Base-by-base conservation (phyloP, 64 coral and sea anemone species). In the Dendrophyllia cribrosa region DNA sequence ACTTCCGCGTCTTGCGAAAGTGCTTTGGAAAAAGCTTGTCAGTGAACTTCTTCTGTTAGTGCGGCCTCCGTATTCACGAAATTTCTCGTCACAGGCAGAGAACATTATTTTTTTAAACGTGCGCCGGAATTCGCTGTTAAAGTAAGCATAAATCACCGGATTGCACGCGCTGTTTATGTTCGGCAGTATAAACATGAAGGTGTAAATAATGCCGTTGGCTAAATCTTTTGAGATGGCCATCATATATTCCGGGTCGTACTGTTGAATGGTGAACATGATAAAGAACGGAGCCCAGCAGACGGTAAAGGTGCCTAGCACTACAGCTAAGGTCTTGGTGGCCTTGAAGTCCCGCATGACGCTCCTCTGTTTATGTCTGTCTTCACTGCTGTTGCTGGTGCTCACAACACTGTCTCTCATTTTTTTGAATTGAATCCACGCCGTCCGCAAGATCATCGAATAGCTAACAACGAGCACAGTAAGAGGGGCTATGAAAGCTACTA, bases 91-190 rank as follows among this genome's bases (percentile, higher is more conserved):
- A 17, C 93, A 95, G 47, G 75, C 48, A 12, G 23, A 79, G 4
- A 90, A 56, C 53, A 97, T 56, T 61, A 97, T 88, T 88, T 83
- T 97, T 58, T 75, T 70, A 70, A 97, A 97, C 83, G 92, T 82
- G 2, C 92, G 87, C 24, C 95, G 71, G 70, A 87, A 97, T n/a
- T 97, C 95, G 12, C 69, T 74, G 76, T 97, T 97, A 19, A 97
- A 97, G 85, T 94, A 87, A n/a, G 95, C 95, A 51, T 97, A 97
- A 79, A 97, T 97, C 14, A 97, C 62, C 3, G 95, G 95, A 87
- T 97, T 97, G 14, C 88, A 91, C 51, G 95, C 92, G 3, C 81
- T 91, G 75, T 97, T 97, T 1, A 97, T 48, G 59, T 97, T 97
- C 13, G 95, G 95, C 68, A 94, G n/a, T 49, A 97, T 77, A 0